Evolutionary conservation across 2,797 vertebrate species (phyloP).

Genomic region (Coregonus sp.): DNA sequence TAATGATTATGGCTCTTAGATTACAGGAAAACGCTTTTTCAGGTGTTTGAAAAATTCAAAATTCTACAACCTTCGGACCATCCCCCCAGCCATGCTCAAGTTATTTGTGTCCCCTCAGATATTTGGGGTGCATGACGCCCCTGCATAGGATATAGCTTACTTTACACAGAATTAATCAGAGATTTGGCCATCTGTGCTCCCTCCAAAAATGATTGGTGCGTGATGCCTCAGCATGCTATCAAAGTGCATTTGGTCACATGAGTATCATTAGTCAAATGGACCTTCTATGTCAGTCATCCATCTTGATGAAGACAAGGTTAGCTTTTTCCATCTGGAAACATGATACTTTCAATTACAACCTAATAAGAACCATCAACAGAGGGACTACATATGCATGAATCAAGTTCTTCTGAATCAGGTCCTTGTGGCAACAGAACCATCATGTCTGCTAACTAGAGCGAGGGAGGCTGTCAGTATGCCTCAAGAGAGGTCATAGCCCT

Average conservation of each 20-base stretch:
- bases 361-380: constrained; percentile 1
- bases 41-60: neutral
- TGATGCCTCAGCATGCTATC: neutral
- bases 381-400: neutral
- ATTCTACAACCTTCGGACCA: neutral
- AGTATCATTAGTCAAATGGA: neutral
- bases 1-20: no score
- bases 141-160: no score
- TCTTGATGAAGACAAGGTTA: neutral
- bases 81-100: neutral
- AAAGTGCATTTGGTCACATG: neutral
- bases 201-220: neutral
- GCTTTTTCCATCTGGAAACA: neutral
- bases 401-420: neutral
- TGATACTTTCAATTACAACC: neutral
- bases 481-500: neutral
- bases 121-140: no score
- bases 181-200: no score
- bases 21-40: neutral
- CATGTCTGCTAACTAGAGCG: neutral
- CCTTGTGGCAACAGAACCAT: neutral
- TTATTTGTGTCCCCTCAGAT: neutral
- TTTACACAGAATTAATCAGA: no score
- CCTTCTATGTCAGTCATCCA: neutral
- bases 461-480: neutral